These are phyloP conservation scores for Acrocephalus scirpaceus DNA, from an alignment of 2,797 vertebrate species.

Conservation along the genomic window DNA sequence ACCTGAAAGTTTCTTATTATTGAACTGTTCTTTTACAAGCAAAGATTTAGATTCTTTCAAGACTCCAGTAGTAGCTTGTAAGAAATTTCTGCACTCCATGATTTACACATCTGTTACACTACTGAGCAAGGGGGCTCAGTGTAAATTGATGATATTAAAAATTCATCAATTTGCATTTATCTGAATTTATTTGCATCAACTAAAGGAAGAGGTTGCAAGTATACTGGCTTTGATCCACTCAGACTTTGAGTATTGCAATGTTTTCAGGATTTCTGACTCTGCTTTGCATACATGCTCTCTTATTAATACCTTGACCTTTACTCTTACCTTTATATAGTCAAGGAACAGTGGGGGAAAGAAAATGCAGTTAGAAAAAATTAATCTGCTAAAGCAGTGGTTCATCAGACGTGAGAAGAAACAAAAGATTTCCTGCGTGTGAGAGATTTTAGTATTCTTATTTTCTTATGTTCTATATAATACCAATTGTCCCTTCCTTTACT, in stretches of 20 bases:
- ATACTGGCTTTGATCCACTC: background rate
- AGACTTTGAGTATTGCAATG: background rate
- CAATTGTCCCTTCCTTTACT: background rate
- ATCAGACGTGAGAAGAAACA: background rate
- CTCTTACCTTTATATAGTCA: background rate
- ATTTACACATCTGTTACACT: background rate
- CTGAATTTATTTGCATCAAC: background rate
- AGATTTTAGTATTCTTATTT: background rate
- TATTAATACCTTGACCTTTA: background rate
- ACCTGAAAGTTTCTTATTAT: background rate
- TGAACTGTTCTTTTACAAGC: background rate
- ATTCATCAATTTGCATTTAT: background rate
- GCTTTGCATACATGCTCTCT: accelerated
- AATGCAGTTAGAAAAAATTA: background rate
- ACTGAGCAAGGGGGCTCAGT: background rate
- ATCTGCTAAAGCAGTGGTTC: background rate
- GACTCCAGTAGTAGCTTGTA: background rate
- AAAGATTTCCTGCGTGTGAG: background rate
- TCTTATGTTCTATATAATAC: background rate
- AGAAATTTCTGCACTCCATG: background rate
- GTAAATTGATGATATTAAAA: no score
- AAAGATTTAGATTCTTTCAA: background rate
- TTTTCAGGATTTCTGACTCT: background rate
- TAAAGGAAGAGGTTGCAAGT: accelerated
- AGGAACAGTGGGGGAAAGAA: accelerated